phyloP scores from a whole-genome alignment of 2,113 vertebrate species.

The Okapia johnstoni region DNA sequence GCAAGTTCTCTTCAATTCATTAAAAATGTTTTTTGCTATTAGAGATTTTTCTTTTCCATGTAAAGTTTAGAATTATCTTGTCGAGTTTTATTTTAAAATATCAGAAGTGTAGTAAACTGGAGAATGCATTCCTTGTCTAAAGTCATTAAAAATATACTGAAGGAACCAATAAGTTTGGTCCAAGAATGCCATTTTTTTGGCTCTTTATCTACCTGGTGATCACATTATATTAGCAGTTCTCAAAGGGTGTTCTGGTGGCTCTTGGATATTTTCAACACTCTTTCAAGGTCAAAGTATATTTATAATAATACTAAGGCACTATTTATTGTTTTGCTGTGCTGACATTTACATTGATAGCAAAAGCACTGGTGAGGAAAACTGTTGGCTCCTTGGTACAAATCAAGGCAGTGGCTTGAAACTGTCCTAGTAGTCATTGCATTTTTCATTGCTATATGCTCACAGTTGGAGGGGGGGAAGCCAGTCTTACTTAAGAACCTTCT shows the following conservation, averaged over 20 bases:
- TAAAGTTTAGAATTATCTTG: neutral
- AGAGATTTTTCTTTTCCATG: neutral
- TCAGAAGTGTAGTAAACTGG: neutral
- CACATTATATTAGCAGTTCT: neutral
- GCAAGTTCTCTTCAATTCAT: neutral
- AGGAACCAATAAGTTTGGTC: neutral
- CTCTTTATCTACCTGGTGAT: neutral
- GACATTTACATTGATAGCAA: neutral
- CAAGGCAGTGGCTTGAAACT: neutral
- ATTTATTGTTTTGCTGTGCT: neutral
- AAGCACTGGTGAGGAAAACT: neutral
- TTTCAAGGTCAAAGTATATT: neutral
- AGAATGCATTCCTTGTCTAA: constrained; percentile 23
- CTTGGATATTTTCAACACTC: neutral
- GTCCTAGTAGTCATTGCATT: neutral
- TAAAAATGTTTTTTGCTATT: neutral
- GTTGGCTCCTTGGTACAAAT: neutral
- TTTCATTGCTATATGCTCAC: neutral
- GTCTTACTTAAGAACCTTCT: neutral
- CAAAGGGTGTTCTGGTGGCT: neutral
- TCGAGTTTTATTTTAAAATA: neutral
- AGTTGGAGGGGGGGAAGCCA: neutral
- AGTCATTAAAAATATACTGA: neutral
- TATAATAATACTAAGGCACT: neutral
- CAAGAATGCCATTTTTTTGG: constrained; percentile 19